Conservation (phyloP, 2,797 vertebrate species). For the Jordanella pulchra region DNA sequence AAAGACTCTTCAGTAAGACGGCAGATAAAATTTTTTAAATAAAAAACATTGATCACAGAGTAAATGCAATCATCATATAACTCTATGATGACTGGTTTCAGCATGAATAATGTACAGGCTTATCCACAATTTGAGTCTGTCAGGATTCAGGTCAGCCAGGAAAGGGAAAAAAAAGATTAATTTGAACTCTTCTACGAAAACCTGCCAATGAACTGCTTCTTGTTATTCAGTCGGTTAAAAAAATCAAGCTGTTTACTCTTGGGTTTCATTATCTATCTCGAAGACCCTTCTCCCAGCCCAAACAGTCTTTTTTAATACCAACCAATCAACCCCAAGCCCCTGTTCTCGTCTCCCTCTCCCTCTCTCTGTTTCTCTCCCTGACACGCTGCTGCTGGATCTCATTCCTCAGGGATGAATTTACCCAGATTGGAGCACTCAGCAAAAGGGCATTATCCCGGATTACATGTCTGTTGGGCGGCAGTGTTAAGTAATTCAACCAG, state of each 20-base stretch:
- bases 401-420: constrained; percentile 78
- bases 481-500: constrained; percentile 85
- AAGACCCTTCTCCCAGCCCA: constrained; percentile 56
- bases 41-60: background rate
- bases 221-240: constrained; percentile 59
- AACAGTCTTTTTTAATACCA: constrained; percentile 67
- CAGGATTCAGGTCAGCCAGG: constrained; percentile 68
- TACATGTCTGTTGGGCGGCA: constrained; percentile 81
- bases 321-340: constrained; percentile 68
- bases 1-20: background rate
- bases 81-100: background rate
- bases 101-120: background rate
- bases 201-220: constrained; percentile 64
- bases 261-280: constrained; percentile 69
- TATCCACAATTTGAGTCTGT: constrained; percentile 47
- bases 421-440: constrained; percentile 84
- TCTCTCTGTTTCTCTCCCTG: constrained; percentile 41
- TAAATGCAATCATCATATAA: background rate
- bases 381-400: constrained; percentile 72
- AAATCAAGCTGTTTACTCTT: constrained; percentile 77
- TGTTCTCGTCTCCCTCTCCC: constrained; percentile 50
- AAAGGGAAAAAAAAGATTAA: constrained; percentile 59
- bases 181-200: constrained; percentile 71
- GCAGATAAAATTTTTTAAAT: constrained; percentile 5
- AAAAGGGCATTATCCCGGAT: constrained; percentile 85